Evolutionary conservation across 2,113 vertebrate species (phyloP).

Genomic region (Psittacula cyanocephala): DNA sequence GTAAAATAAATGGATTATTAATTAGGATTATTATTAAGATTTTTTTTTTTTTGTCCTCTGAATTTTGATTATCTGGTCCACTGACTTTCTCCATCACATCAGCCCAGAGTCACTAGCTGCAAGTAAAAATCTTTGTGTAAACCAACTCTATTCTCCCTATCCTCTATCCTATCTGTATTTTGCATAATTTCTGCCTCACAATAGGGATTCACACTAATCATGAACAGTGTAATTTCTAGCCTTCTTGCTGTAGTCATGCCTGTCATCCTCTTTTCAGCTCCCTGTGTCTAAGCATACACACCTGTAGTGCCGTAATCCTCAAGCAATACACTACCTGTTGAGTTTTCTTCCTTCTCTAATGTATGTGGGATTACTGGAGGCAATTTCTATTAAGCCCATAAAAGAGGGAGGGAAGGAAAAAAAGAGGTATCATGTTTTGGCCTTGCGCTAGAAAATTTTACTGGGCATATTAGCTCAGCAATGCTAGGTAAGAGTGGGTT

Average conservation of each 20-base stretch:
- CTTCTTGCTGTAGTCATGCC: slow-evolving; percentile 8
- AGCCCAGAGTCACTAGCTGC: not conserved
- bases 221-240: slow-evolving; percentile 5
- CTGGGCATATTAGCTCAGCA: not conserved
- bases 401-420: not conserved
- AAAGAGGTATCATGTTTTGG: not conserved
- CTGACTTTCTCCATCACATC: slow-evolving; percentile 10
- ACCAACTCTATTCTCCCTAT: not conserved
- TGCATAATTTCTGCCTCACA: slow-evolving; percentile 17
- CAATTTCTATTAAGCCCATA: not conserved
- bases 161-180: not conserved
- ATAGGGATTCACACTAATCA: slow-evolving; percentile 33
- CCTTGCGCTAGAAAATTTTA: not conserved
- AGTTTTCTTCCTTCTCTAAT: slow-evolving; percentile 15
- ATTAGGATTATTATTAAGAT: slow-evolving; percentile 24
- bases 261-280: slow-evolving; percentile 24
- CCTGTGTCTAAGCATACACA: slow-evolving; percentile 6
- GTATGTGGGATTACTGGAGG: not conserved
- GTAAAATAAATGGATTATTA: slow-evolving; percentile 21
- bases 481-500: not conserved
- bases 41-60: slow-evolving; percentile 20
- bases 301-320: not conserved
- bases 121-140: slow-evolving; percentile 10
- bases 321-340: not conserved
- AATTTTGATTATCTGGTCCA: slow-evolving; percentile 38